Evolutionary conservation across 2,797 vertebrate species (phyloP).

Genomic region (Anolis apletophallus): DNA sequence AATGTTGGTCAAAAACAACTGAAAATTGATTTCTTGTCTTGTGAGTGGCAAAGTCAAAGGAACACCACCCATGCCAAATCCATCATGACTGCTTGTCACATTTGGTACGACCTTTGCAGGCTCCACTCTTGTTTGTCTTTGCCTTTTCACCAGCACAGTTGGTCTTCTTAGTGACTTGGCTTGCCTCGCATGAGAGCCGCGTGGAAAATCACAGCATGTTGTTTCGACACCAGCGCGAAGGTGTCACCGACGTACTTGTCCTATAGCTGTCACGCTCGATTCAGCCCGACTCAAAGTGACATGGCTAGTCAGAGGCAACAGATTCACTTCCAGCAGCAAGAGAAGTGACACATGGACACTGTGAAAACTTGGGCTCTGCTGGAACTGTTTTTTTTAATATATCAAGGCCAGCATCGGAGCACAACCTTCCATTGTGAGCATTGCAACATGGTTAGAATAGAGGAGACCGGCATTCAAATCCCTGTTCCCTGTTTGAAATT

Average conservation of each 20-base stretch:
- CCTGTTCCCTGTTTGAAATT: neutral
- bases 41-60: neutral
- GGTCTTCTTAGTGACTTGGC: neutral
- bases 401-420: neutral
- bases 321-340: constrained; percentile 32
- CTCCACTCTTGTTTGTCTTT: neutral
- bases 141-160: constrained; percentile 4
- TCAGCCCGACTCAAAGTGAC: constrained; percentile 64
- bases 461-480: neutral
- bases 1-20: no score
- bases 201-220: constrained; percentile 40
- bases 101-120: no score
- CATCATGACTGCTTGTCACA: neutral
- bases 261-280: constrained; percentile 52
- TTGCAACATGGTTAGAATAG: neutral
- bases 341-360: constrained; percentile 44
- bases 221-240: constrained; percentile 51
- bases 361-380: constrained; percentile 25
- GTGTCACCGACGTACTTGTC: constrained; percentile 63
- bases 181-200: fast-evolving
- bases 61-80: neutral
- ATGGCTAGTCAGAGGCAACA: constrained; percentile 52
- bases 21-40: no score
- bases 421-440: neutral
- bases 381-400: constrained; percentile 37